Evolutionary conservation across 2,888 invertebrate genomes (phyloP).

Genomic region (Scrobipalpa atriplicella): DNA sequence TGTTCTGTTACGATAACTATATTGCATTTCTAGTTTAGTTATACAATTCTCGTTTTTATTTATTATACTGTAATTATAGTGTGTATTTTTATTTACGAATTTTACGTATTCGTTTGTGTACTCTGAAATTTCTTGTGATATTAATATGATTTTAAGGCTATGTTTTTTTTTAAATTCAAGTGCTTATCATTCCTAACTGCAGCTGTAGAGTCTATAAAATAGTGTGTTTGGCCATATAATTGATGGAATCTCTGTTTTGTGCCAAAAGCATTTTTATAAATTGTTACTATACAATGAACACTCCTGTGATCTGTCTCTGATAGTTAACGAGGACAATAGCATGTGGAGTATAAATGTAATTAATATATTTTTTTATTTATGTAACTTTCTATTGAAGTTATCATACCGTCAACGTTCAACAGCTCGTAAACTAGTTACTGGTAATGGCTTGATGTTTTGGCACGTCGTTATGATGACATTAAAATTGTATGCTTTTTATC

Average conservation of each 20-base stretch:
- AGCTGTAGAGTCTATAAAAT: slow-evolving; percentile 10
- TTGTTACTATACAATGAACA: slow-evolving; percentile 57
- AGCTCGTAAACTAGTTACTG: slow-evolving; percentile 62
- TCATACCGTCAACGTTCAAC: slow-evolving; percentile 59
- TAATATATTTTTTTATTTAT: slow-evolving; percentile 71
- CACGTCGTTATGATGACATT: slow-evolving; percentile 77
- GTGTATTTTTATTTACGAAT: slow-evolving; percentile 75
- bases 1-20: slow-evolving; percentile 68
- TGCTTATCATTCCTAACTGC: slow-evolving; percentile 59
- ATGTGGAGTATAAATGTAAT: slow-evolving; percentile 56
- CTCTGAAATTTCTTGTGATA: slow-evolving; percentile 80
- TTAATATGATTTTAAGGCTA: slow-evolving; percentile 74
- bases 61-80: slow-evolving; percentile 74
- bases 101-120: slow-evolving; percentile 72
- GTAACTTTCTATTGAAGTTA: slow-evolving; percentile 75
- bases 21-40: slow-evolving; percentile 81
- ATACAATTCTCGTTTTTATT: slow-evolving; percentile 77
- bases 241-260: slow-evolving; percentile 70
- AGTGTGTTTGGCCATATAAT: slow-evolving; percentile 37
- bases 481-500: slow-evolving; percentile 79
- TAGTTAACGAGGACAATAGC: slow-evolving; percentile 63
- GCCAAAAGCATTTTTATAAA: slow-evolving; percentile 68
- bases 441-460: slow-evolving; percentile 76
- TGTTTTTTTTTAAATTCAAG: slow-evolving; percentile 53
- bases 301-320: slow-evolving; percentile 68